Percentiles rank a stretch among this genome's conserved stretches.
Evolutionary conservation across 2,888 invertebrate species (phyloP).

Genomic region (Drosophila setosimentum): DNA sequence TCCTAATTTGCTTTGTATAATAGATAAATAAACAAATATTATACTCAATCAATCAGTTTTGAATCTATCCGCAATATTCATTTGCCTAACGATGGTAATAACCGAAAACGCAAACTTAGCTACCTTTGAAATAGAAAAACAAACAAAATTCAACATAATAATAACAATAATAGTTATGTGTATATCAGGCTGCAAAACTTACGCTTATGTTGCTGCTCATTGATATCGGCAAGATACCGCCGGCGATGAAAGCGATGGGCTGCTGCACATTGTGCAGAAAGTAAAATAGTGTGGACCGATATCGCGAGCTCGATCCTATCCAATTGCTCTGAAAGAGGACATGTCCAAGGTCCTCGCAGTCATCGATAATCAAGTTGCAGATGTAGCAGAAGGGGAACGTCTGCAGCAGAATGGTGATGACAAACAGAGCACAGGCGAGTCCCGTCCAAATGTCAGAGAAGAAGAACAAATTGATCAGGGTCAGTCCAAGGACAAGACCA

Average conservation of each 20-base stretch:
- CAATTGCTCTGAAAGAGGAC: slow-evolving; percentile 78
- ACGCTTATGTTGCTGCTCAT: slow-evolving; percentile 71
- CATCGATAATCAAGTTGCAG: slow-evolving; percentile 72
- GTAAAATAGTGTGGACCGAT: slow-evolving; percentile 60
- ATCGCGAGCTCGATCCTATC: slow-evolving; percentile 60
- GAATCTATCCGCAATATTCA: slow-evolving; percentile 51
- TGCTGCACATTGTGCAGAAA: slow-evolving; percentile 57
- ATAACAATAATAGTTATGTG: no score
- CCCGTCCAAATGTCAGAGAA: slow-evolving; percentile 63
- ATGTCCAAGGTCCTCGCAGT: slow-evolving; percentile 62
- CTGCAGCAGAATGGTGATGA: slow-evolving; percentile 61
- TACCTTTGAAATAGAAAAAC: slow-evolving; percentile 39
- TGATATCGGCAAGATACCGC: slow-evolving; percentile 67
- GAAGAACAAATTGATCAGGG: slow-evolving; percentile 67
- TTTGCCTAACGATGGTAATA: slow-evolving; percentile 24
- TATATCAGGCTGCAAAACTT: slow-evolving; percentile 35
- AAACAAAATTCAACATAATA: no score
- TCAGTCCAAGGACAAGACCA: slow-evolving; percentile 66
- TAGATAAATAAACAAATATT: no score
- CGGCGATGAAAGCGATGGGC: slow-evolving; percentile 28
- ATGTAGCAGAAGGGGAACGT: slow-evolving; percentile 76
- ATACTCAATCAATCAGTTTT: slow-evolving; percentile 38
- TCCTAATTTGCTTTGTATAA: slow-evolving; percentile 1
- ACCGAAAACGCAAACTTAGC: slow-evolving; percentile 73
- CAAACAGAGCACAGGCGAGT: slow-evolving; percentile 60